Evolutionary conservation across 2,888 invertebrate species (phyloP).

Genomic region (Antheraea assamensis): DNA sequence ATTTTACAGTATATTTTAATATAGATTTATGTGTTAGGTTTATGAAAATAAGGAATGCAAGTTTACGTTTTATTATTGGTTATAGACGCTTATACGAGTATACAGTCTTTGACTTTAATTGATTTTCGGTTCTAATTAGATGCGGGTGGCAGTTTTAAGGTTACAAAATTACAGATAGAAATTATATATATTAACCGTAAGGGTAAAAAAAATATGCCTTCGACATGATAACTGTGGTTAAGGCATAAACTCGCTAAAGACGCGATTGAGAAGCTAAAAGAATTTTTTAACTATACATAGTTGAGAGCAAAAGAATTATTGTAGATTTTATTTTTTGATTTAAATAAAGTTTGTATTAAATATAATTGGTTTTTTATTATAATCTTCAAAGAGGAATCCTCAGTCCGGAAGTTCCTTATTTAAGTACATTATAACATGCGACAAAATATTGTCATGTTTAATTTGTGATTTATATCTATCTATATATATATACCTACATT

Average conservation of each 20-base stretch:
- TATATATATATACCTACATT: too few species aligned
- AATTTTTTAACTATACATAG: slow-evolving; percentile 67
- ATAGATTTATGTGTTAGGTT: slow-evolving; percentile 2
- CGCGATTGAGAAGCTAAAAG: slow-evolving; percentile 61
- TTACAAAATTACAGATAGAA: slow-evolving; percentile 41
- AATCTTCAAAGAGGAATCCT: neutral
- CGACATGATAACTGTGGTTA: slow-evolving; percentile 36
- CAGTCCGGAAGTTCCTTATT: too few species aligned
- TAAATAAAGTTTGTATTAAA: slow-evolving; percentile 82
- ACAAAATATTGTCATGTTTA: too few species aligned
- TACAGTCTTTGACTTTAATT: neutral
- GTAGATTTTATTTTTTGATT: slow-evolving; percentile 83
- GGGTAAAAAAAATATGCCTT: slow-evolving; percentile 53
- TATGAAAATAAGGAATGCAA: neutral
- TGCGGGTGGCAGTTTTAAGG: slow-evolving; percentile 37
- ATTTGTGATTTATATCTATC: too few species aligned
- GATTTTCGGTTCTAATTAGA: neutral
- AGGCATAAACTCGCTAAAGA: slow-evolving; percentile 36
- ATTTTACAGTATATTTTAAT: neutral
- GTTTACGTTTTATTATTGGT: neutral
- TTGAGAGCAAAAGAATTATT: slow-evolving; percentile 73
- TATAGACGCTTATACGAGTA: neutral
- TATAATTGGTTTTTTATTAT: slow-evolving; percentile 32
- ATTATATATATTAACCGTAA: slow-evolving; percentile 40
- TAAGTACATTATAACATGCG: too few species aligned